Evolutionary conservation across 2,797 vertebrate species (phyloP).

Genomic region (Tolypeutes matacus): DNA sequence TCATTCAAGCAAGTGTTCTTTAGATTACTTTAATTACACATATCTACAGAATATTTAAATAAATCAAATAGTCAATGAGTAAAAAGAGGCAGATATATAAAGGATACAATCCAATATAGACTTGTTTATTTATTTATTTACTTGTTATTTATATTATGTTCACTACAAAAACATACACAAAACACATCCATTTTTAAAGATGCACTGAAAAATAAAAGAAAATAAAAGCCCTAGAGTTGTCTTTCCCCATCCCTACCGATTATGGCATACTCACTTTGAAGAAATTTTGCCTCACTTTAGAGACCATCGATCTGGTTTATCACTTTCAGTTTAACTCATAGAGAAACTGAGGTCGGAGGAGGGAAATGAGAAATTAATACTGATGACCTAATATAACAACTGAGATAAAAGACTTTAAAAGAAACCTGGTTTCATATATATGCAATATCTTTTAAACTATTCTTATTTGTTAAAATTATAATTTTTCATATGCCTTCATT

Average conservation of each 20-base stretch:
- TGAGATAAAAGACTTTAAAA: background rate
- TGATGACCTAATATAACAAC: background rate
- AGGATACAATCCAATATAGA: background rate
- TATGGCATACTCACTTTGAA: background rate
- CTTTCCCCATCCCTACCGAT: background rate
- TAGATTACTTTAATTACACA: constrained; percentile 51
- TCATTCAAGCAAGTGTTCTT: background rate
- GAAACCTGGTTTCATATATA: background rate
- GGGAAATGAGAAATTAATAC: background rate
- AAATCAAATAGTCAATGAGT: background rate
- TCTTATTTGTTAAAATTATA: background rate
- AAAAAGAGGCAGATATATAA: background rate
- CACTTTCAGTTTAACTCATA: background rate
- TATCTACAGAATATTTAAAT: constrained; percentile 5
- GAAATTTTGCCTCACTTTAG: background rate
- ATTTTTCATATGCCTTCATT: background rate
- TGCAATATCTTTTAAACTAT: background rate
- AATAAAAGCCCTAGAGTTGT: background rate
- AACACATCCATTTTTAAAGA: background rate
- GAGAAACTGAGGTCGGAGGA: background rate
- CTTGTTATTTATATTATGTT: background rate
- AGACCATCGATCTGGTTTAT: background rate
- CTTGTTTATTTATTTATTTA: background rate
- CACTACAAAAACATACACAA: background rate
- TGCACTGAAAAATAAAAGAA: background rate